A percentile compares a stretch with the other conserved stretches of the same genome.
These are phyloP conservation scores for Stenurella melanura DNA, from an alignment of 2,888 invertebrate genomes.

Conservation along the genomic window DNA sequence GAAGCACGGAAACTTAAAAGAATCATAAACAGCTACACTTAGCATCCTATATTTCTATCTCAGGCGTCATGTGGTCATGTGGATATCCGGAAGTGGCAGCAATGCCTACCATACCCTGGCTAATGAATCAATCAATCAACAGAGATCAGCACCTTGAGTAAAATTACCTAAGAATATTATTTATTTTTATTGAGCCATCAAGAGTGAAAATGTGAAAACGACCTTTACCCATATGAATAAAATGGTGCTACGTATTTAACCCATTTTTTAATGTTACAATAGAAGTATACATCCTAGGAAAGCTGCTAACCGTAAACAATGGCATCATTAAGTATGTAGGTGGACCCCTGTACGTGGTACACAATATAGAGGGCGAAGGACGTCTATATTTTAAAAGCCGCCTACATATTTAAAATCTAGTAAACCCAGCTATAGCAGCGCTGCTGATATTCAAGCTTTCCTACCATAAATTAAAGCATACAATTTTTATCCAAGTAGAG, in stretches of 20 bases:
- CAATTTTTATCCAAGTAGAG: neutral
- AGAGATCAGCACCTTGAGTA: too few relatives aligned
- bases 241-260: neutral
- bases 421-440: neutral
- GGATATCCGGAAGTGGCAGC: too few relatives aligned
- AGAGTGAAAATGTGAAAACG: too few relatives aligned
- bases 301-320: neutral
- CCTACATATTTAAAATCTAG: neutral
- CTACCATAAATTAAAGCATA: neutral
- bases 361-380: neutral
- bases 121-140: too few relatives aligned
- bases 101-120: too few relatives aligned
- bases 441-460: neutral
- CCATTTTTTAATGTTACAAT: neutral
- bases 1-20: too few relatives aligned
- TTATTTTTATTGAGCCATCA: too few relatives aligned
- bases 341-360: slow-evolving; percentile 1
- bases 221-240: too few relatives aligned
- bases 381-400: slow-evolving; percentile 7
- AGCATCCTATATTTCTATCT: too few relatives aligned
- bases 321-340: neutral
- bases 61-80: too few relatives aligned
- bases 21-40: too few relatives aligned
- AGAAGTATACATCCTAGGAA: neutral
- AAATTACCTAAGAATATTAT: too few relatives aligned